Base-by-base conservation (phyloP, 2,797 vertebrate species). In the Zalophus californianus region DNA sequence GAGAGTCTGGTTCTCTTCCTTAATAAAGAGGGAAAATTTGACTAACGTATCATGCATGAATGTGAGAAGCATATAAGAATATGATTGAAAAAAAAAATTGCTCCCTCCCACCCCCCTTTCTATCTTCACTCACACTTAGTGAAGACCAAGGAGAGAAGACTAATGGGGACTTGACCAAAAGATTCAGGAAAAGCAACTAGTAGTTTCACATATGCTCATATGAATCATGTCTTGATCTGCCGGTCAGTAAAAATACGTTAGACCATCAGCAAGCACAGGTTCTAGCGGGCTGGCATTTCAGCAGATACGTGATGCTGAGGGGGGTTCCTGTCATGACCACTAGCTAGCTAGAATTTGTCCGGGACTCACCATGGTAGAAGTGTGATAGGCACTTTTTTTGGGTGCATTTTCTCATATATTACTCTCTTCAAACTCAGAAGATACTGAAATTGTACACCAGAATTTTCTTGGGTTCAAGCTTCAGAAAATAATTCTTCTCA, bases 401-500 rank as follows among this genome's bases (percentile, higher is more conserved):
- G 56, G 32, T 90, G 3, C 27, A n/a, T 94, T 86, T 93, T 84
- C 29, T 64, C 32, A n/a, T 38, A 62, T 77, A 20, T 73, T 56
- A 15, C 50, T 79, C 44, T 79, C 8, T 64, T 75, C 16, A 86
- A 25, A 66, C 44, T 94, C 44, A 50, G 58, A 62, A 15, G 64
- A 54, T 56, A 25, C 44, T 78, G 35, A 84, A 73, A 56, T 62
- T 86, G 1, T 58, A 86, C 44, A 20, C 8, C 70, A 21, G 29
- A 29, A 10, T 93, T 70, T 12, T 54, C 11, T 52, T 60, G 25
- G 18, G 11, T 89, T 95, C 25, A 80, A 60, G 41, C n/a, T 90
- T 91, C 38, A 79, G 91, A 86, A 93, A 90, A 23, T 38, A 52
- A 62, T 88, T 72, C 25, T 86, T 68, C 1, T 54, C 44, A 32